Conservation (phyloP, 2,888 invertebrate genomes). For the Saturnia japonica region DNA sequence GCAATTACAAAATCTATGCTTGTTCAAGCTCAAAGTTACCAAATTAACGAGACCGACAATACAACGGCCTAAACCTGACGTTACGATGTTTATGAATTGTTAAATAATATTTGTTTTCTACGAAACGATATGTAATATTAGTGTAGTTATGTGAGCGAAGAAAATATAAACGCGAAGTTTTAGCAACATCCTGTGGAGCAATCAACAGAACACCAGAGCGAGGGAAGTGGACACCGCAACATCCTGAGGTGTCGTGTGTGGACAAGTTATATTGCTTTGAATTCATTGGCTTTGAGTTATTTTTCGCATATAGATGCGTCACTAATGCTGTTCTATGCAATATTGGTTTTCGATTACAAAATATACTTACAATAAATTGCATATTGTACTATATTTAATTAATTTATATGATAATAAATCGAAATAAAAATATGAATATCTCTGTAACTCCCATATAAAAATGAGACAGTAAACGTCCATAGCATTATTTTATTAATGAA, state of each 20-base stretch:
- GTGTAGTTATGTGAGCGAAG: constrained; percentile 43
- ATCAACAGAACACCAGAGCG: constrained; percentile 56
- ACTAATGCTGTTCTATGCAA: constrained; percentile 13
- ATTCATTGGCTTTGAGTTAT: constrained; percentile 9
- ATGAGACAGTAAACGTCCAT: neutral
- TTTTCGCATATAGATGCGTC: constrained; percentile 17
- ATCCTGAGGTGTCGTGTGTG: constrained; percentile 54
- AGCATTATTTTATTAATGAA: constrained; percentile 13
- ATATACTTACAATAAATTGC: neutral
- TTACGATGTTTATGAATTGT: constrained; percentile 42
- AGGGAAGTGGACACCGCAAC: constrained; percentile 78
- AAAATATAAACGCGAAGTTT: constrained; percentile 63
- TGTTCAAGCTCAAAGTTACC: constrained; percentile 21
- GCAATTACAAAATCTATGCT: constrained; percentile 17
- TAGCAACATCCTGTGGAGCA: constrained; percentile 75
- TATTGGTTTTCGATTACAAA: neutral
- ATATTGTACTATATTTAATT: neutral
- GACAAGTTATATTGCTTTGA: constrained; percentile 25
- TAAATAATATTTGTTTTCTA: constrained; percentile 53
- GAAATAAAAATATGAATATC: neutral
- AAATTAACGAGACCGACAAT: constrained; percentile 30
- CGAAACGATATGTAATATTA: constrained; percentile 52
- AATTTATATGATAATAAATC: neutral
- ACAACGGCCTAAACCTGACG: constrained; percentile 36
- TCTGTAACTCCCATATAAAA: neutral